These are phyloP conservation scores for Hapalemur alaotrensis DNA, from an alignment of 2,797 vertebrate species.

Conservation along the genomic window DNA sequence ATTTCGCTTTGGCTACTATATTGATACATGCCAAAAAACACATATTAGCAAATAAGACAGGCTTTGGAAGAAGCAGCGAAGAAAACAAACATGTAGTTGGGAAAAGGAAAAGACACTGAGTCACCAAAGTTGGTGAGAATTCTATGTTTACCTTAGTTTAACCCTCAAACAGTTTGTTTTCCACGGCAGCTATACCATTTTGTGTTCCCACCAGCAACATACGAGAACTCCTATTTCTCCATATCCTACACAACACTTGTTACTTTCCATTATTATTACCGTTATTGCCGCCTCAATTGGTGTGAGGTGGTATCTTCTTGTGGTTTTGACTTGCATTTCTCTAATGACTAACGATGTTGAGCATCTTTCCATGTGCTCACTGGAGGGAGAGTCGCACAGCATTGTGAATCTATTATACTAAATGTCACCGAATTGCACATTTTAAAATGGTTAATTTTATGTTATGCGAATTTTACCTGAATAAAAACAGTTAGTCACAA, in stretches of 20 bases:
- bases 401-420: too few species aligned
- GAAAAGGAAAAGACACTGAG: not conserved
- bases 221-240: not conserved
- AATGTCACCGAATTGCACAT: not conserved
- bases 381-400: not conserved
- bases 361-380: not conserved
- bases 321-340: not conserved
- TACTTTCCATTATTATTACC: not conserved
- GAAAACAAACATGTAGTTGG: not conserved
- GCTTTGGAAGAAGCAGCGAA: not conserved
- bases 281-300: too few species aligned
- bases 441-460: not conserved
- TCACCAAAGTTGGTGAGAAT: not conserved
- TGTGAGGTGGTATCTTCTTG: not conserved
- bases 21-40: not conserved
- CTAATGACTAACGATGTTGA: not conserved
- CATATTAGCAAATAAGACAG: not conserved
- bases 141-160: not conserved
- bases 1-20: not conserved
- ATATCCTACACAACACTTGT: rapidly evolving
- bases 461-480: not conserved
- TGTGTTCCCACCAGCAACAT: not conserved
- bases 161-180: not conserved
- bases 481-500: not conserved
- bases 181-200: too few species aligned